A percentile compares a stretch with the other conserved stretches of the same genome.
These are phyloP conservation scores for Hiodon alosoides DNA, from an alignment of 2,113 vertebrate species.

Conservation along the genomic window DNA sequence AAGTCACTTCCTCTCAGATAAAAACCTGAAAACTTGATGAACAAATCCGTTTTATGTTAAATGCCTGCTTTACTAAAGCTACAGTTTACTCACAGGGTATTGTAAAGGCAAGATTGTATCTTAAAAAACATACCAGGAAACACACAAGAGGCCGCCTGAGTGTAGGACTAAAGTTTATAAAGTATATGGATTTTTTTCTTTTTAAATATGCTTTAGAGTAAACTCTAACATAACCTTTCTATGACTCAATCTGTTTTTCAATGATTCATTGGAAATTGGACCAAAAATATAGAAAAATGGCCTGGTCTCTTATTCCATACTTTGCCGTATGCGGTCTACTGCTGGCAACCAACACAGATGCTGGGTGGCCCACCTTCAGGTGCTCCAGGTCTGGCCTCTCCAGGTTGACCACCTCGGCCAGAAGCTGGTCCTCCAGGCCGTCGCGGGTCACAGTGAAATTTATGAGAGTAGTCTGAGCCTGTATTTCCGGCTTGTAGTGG, in stretches of 20 bases:
- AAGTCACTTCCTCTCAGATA: not conserved
- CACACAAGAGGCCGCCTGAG: not conserved
- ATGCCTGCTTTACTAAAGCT: not conserved
- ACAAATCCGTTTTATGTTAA: not conserved
- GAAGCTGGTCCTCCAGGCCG: slow-evolving; percentile 62
- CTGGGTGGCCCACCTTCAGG: slow-evolving; percentile 51
- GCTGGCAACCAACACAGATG: not conserved
- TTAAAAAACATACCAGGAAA: slow-evolving; percentile 4
- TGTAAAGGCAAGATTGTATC: not conserved
- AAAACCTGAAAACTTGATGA: not conserved
- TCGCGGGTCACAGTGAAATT: slow-evolving; percentile 61
- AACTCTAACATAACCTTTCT: slow-evolving; percentile 4
- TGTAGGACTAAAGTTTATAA: not conserved
- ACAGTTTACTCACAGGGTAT: not conserved
- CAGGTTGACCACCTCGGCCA: slow-evolving; percentile 61
- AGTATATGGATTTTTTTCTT: not conserved
- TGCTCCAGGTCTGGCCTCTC: slow-evolving; percentile 61
- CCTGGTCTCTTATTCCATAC: slow-evolving; percentile 44
- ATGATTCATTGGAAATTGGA: slow-evolving; percentile 41
- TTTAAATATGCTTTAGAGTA: too few species aligned
- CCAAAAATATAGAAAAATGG: too few species aligned
- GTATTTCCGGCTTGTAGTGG: slow-evolving; percentile 65
- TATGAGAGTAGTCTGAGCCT: slow-evolving; percentile 65
- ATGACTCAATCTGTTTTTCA: slow-evolving; percentile 35
- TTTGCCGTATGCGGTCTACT: slow-evolving; percentile 32